Evolutionary conservation across 2,113 vertebrate species (phyloP).

Genomic region (Amia ocellicauda): DNA sequence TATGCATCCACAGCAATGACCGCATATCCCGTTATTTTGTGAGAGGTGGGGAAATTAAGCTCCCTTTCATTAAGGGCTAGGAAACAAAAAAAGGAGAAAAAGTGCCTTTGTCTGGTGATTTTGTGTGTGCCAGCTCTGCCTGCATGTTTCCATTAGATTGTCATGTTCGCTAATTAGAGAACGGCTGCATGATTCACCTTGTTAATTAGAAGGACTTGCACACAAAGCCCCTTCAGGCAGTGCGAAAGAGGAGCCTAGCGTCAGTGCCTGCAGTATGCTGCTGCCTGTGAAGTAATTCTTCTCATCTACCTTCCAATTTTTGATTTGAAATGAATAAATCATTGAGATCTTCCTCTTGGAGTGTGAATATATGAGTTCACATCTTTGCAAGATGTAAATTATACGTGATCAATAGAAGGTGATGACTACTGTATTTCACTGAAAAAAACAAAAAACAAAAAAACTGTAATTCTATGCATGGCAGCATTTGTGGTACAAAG

Average conservation of each 20-base stretch:
- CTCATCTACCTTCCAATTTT: constrained; percentile 93
- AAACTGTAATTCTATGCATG: constrained; percentile 58
- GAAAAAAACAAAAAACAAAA: constrained; percentile 27
- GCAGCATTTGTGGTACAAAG: constrained; percentile 50
- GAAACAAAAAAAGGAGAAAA: constrained; percentile 29
- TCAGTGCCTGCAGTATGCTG: constrained; percentile 84
- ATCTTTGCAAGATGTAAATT: constrained; percentile 94
- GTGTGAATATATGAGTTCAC: constrained; percentile 91
- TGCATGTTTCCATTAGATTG: constrained; percentile 92
- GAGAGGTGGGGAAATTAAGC: constrained; percentile 22
- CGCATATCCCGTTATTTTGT: neutral
- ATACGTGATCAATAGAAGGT: constrained; percentile 91
- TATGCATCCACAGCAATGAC: neutral
- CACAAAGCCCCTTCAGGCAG: constrained; percentile 79
- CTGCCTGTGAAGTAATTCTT: constrained; percentile 94
- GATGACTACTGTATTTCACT: constrained; percentile 63
- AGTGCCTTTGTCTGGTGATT: constrained; percentile 61
- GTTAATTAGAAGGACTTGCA: constrained; percentile 99
- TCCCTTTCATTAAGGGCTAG: neutral
- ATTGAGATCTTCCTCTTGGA: constrained; percentile 88
- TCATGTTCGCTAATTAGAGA: constrained; percentile 99
- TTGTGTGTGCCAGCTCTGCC: constrained; percentile 73
- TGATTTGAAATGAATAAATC: constrained; percentile 99
- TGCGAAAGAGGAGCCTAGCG: constrained; percentile 80
- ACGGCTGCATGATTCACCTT: constrained; percentile 98